Conservation (phyloP, 2,797 vertebrate species). For the Caiman crocodilus region DNA sequence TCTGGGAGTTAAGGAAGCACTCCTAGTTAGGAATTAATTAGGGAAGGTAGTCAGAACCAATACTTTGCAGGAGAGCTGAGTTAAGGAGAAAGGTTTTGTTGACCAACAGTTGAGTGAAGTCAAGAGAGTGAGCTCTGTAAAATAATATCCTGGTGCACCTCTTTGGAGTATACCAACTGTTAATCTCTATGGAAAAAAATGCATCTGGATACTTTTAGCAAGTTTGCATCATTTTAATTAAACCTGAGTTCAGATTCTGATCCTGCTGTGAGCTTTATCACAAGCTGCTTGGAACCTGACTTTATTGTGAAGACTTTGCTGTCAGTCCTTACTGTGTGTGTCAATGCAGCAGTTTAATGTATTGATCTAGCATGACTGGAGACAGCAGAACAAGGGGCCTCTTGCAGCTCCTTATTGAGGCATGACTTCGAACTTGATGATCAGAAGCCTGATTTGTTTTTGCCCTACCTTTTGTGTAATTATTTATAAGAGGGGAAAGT, state of each 20-base stretch:
- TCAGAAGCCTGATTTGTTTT: neutral
- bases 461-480: neutral
- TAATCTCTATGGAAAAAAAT: neutral
- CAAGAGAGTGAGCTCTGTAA: neutral
- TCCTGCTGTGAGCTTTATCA: neutral
- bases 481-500: neutral
- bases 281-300: neutral
- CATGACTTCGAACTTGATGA: neutral
- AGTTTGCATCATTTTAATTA: neutral
- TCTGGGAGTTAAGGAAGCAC: too few species aligned
- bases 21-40: neutral
- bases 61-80: neutral
- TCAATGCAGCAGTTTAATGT: neutral
- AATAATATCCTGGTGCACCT: neutral
- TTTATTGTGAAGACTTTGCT: neutral
- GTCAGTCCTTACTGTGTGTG: neutral
- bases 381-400: accelerated
- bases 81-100: neutral
- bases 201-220: neutral
- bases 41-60: neutral
- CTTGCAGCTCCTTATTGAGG: neutral
- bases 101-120: neutral
- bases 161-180: neutral
- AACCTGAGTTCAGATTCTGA: neutral
- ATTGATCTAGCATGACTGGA: neutral